Base-by-base conservation (phyloP, 2,888 invertebrate genomes). In the Ametastegia equiseti region DNA sequence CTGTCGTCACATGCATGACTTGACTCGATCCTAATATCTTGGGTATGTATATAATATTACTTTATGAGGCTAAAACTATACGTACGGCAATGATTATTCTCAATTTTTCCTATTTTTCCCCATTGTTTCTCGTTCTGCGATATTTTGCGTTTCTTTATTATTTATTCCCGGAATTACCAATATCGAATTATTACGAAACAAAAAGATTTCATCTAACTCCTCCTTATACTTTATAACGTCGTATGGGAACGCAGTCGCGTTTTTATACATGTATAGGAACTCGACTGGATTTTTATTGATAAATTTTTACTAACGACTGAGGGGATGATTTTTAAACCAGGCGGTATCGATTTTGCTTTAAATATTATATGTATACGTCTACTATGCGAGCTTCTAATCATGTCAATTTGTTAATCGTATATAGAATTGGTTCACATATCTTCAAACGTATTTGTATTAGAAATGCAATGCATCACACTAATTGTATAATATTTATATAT, bases 11-110 rank as follows among this genome's bases (percentile, higher is more conserved):
- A 50, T 75, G 75, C 75, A 75, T 75, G 36, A 54, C 75, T 75
- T 54, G 54, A 75, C 75, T 75, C 36, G 71, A 54, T 36, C 19
- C 75, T 75, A 75, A 71, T 45, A 71, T 71, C 42, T 71, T 71
- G 36, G 23, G 67, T 65, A 65, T 39, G n/a, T 69, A 45, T 13
- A 11, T 30, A 36, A 11, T 30, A 36, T 36, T 36, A 54, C 54
- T 50, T 75, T 75, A 75, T 36, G 19, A 54, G 15, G 33, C 73
- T 75, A 75, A 33, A 54, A 75, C 45, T 71, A 71, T 71, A 27
- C 39, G 27, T 45, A 42, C 11, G 71, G 45, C 27, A 33, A 36
- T 45, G 23, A 45, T 7, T 13, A 27, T 33, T 54, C n/a, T 54
- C 36, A 33, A 33, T 36, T 19, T 7, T 36, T 36, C 23, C 23